Conservation (phyloP, 2,113 vertebrate genomes). For the Tragelaphus buxtoni region DNA sequence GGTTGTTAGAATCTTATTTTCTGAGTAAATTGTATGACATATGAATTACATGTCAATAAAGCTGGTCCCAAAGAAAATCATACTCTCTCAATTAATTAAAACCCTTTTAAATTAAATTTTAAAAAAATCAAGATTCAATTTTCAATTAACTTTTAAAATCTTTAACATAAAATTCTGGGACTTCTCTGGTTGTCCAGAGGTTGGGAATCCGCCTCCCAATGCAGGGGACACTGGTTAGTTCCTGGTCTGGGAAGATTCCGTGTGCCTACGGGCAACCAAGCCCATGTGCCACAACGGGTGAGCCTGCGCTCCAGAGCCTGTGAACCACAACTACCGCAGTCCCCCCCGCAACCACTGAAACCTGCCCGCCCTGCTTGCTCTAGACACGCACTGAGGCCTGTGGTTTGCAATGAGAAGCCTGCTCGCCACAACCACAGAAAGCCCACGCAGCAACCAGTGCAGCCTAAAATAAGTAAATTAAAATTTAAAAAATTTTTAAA, state of each 20-base stretch:
- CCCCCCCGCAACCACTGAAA: neutral
- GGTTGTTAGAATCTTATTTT: neutral
- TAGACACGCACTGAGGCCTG: neutral
- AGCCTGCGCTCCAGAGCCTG: neutral
- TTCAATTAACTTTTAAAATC: slow-evolving; percentile 25
- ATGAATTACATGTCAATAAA: neutral
- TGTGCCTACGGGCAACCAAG: neutral
- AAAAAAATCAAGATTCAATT: slow-evolving; percentile 10
- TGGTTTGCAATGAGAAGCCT: neutral
- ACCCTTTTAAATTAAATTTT: neutral
- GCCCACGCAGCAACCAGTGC: neutral
- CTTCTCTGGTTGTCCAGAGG: neutral
- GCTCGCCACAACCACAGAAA: neutral
- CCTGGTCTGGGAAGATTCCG: neutral
- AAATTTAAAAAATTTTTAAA: neutral
- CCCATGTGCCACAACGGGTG: neutral
- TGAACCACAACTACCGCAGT: neutral
- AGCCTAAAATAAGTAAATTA: neutral
- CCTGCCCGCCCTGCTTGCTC: neutral
- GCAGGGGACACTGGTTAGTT: neutral
- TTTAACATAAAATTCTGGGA: neutral
- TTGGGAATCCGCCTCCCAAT: neutral
- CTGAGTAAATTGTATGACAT: neutral
- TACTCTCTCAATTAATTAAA: slow-evolving; percentile 16
- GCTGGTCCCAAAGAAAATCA: neutral